These are phyloP conservation scores for Plumapathes pennacea DNA, from an alignment of 92 coral and sea anemone species.

Conservation along the genomic window DNA sequence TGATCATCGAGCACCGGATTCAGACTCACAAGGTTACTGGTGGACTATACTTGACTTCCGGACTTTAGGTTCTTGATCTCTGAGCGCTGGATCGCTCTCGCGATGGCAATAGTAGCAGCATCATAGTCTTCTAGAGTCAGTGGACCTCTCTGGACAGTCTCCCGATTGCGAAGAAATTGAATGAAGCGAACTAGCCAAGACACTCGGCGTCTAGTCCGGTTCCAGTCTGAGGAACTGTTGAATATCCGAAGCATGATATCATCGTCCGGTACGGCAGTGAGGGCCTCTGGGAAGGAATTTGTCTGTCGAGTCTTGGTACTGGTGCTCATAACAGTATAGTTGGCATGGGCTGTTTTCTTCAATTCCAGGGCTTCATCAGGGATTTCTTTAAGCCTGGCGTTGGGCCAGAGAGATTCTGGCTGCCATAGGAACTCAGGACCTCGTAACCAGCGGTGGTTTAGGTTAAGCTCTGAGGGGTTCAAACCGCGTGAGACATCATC, in stretches of 20 bases:
- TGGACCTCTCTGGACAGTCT: background rate
- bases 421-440: conserved; percentile 44
- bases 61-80: conserved; percentile 39
- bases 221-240: conserved; percentile 36
- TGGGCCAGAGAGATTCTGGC: conserved; percentile 32
- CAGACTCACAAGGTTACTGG: conserved; percentile 45
- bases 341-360: conserved; percentile 7
- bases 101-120: conserved; percentile 37
- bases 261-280: background rate
- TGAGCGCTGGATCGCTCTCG: conserved; percentile 24
- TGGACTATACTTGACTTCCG: conserved; percentile 11
- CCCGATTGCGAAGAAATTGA: background rate
- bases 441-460: conserved; percentile 34
- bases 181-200: conserved; percentile 37
- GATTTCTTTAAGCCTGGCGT: conserved; percentile 6
- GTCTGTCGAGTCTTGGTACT: background rate
- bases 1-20: conserved; percentile 38
- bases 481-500: conserved; percentile 47
- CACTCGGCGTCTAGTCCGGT: conserved; percentile 6
- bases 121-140: conserved; percentile 20
- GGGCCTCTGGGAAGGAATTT: background rate
- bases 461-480: conserved; percentile 20
- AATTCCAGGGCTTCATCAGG: conserved; percentile 26
- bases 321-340: conserved; percentile 8
- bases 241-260: conserved; percentile 4